Conservation (phyloP, 1,140 invertebrate genomes). For the Drosophila albomicans region DNA sequence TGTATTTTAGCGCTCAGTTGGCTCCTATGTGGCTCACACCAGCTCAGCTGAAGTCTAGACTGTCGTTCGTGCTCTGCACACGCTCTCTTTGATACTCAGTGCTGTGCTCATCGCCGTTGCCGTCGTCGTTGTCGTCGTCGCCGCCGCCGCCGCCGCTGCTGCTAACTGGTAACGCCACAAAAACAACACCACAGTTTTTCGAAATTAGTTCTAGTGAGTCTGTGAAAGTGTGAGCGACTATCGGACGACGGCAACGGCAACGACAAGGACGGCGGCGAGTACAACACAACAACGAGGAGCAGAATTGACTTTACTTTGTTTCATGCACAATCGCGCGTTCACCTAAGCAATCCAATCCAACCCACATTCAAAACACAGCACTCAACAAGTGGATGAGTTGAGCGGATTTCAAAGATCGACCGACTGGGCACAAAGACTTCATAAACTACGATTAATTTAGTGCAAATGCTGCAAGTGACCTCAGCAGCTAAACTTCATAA, state of each 20-base stretch:
- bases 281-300: constrained; percentile 36
- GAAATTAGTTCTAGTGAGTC: constrained; percentile 84
- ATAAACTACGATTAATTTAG: background rate
- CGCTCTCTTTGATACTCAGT: constrained; percentile 50
- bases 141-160: constrained; percentile 8
- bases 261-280: constrained; percentile 17
- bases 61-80: constrained; percentile 29
- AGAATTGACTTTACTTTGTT: constrained; percentile 44
- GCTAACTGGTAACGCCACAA: constrained; percentile 65
- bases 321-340: constrained; percentile 36
- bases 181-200: constrained; percentile 82
- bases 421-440: constrained; percentile 16
- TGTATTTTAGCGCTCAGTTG: constrained; percentile 43
- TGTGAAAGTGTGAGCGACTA: constrained; percentile 84
- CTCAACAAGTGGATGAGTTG: constrained; percentile 27
- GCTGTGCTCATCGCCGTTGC: constrained; percentile 39
- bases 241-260: constrained; percentile 56
- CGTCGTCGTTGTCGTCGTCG: background rate
- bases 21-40: constrained; percentile 39
- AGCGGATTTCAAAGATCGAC: no score
- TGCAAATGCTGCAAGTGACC: background rate
- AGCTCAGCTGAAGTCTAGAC: constrained; percentile 43
- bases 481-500: no score
- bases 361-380: constrained; percentile 14
- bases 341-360: constrained; percentile 4